Conservation (phyloP, 2,113 vertebrate species). For the Chaetodon auriga region DNA sequence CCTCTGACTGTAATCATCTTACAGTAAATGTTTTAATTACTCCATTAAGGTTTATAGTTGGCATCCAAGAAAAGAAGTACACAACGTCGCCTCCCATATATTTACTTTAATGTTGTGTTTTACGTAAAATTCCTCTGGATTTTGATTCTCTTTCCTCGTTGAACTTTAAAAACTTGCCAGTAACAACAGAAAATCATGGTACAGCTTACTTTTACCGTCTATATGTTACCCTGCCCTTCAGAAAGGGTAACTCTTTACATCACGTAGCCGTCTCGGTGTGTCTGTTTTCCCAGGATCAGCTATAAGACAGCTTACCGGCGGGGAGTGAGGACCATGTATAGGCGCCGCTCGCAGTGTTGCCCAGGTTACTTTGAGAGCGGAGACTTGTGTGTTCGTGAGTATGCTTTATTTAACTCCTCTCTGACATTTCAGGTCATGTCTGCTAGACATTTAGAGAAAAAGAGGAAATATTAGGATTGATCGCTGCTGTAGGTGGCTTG, state of each 20-base stretch:
- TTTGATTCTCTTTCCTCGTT: conserved; percentile 9
- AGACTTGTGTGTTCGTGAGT: conserved; percentile 97
- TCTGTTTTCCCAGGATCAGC: conserved; percentile 91
- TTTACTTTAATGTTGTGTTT: conserved; percentile 22
- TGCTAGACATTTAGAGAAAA: conserved; percentile 53
- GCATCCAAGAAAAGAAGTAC: conserved; percentile 42
- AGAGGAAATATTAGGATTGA: conserved; percentile 52
- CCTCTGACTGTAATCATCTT: conserved; percentile 58
- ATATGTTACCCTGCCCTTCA: conserved; percentile 56
- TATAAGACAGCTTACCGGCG: conserved; percentile 98
- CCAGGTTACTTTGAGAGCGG: conserved; percentile 97
- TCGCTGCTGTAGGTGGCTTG: conserved; percentile 26
- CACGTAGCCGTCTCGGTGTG: conserved; percentile 53
- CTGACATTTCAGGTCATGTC: conserved; percentile 61
- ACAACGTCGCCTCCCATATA: conserved; percentile 41
- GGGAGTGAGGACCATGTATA: conserved; percentile 97
- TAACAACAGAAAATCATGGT: conserved; percentile 9
- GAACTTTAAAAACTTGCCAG: conserved; percentile 17
- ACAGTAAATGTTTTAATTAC: conserved; percentile 68
- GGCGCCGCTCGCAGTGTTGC: conserved; percentile 97
- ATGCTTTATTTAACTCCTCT: conserved; percentile 53
- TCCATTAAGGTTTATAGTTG: conserved; percentile 71
- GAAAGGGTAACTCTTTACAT: conserved; percentile 46
- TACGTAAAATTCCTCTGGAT: not conserved
- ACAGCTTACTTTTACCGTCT: conserved; percentile 12